Percentiles rank a stretch among this genome's conserved stretches.
Evolutionary conservation across 2,888 invertebrate genomes (phyloP).

Genomic region (Schrankia costaestrigalis): DNA sequence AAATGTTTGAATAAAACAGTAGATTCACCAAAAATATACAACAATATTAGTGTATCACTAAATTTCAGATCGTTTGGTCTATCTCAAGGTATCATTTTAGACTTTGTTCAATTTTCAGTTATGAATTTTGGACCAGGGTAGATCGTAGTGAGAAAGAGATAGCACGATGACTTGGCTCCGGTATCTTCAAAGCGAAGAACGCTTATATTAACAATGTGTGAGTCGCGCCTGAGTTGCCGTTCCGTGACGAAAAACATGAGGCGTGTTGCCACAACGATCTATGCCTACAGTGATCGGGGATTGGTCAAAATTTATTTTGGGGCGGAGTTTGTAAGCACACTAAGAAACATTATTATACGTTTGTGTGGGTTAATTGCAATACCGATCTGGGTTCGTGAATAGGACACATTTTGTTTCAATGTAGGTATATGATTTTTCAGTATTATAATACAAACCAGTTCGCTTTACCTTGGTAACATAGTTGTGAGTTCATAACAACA

Average conservation of each 20-base stretch:
- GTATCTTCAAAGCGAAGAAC: slow-evolving; percentile 73
- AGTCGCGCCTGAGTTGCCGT: slow-evolving; percentile 79
- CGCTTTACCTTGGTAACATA: background rate
- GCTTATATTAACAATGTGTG: slow-evolving; percentile 76
- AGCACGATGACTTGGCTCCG: slow-evolving; percentile 63
- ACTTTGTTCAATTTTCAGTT: slow-evolving; percentile 9
- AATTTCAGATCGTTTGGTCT: slow-evolving; percentile 5
- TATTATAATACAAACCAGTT: slow-evolving; percentile 29
- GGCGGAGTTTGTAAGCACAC: slow-evolving; percentile 75
- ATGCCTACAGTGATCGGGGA: slow-evolving; percentile 59
- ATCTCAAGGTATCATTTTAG: slow-evolving; percentile 4
- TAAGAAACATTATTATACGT: slow-evolving; percentile 47
- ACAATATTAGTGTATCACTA: slow-evolving; percentile 5
- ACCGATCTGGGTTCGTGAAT: slow-evolving; percentile 66
- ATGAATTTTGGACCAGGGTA: slow-evolving; percentile 19
- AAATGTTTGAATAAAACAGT: slow-evolving; percentile 34
- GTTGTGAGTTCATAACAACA: too few relatives aligned
- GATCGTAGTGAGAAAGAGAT: slow-evolving; percentile 62
- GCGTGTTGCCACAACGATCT: slow-evolving; percentile 77
- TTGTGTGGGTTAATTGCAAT: slow-evolving; percentile 78
- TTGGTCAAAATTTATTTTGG: slow-evolving; percentile 72
- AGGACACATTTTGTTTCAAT: slow-evolving; percentile 56
- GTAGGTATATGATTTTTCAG: slow-evolving; percentile 55
- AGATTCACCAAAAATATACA: slow-evolving; percentile 8
- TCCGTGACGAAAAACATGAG: slow-evolving; percentile 78